phyloP scores from a whole-genome alignment of 2,888 invertebrate species.

The Rhagophthalmus giganteus region DNA sequence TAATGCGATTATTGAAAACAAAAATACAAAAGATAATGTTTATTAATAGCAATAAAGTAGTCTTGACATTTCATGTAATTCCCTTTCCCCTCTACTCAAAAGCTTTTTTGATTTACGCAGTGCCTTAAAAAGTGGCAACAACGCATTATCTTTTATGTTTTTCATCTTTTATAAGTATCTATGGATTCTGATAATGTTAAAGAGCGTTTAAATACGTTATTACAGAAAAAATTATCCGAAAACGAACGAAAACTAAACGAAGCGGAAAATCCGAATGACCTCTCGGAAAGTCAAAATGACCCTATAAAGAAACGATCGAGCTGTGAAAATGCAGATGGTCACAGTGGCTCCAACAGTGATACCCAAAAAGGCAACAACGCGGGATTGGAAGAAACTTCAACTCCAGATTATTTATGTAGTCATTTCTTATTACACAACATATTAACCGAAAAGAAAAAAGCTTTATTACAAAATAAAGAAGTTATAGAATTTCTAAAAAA shows the following conservation, averaged over 20 bases:
- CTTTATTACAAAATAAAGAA: constrained; percentile 39
- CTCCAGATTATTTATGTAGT: constrained; percentile 30
- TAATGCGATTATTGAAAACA: too few species aligned
- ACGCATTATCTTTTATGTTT: background rate
- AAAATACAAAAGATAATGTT: too few species aligned
- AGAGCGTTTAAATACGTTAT: constrained; percentile 38
- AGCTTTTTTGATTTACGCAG: too few species aligned
- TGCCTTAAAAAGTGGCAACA: too few species aligned
- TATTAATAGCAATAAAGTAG: too few species aligned
- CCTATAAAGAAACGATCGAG: background rate
- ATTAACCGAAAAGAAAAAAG: constrained; percentile 41
- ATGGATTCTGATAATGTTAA: constrained; percentile 42
- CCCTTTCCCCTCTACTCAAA: too few species aligned
- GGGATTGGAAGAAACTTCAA: constrained; percentile 5
- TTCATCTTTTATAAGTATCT: background rate
- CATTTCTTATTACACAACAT: constrained; percentile 40
- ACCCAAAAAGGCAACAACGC: constrained; percentile 21
- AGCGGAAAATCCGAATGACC: constrained; percentile 7
- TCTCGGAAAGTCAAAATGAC: constrained; percentile 8
- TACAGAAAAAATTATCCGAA: constrained; percentile 40
- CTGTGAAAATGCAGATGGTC: constrained; percentile 5
- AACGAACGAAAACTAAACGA: constrained; percentile 28
- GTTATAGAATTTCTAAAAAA: constrained; percentile 38
- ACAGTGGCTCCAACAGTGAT: constrained; percentile 1
- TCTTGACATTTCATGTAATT: too few species aligned